Evolutionary conservation across 1,140 invertebrate species (phyloP).

Genomic region (Conopomorpha cramerella): DNA sequence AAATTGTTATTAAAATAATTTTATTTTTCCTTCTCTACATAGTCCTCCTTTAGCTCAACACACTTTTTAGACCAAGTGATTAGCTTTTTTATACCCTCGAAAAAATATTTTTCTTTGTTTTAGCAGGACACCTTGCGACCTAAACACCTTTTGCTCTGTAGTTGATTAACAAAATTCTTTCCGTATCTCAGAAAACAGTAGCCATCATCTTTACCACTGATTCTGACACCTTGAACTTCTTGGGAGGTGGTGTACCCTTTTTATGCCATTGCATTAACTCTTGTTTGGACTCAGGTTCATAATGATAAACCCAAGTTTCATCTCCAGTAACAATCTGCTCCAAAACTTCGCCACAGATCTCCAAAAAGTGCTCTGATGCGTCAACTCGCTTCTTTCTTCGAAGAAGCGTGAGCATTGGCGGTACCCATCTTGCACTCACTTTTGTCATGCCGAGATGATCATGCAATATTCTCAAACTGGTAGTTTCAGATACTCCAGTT

Average conservation of each 20-base stretch:
- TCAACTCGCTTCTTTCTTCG: slow-evolving; percentile 6
- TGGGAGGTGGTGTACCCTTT: slow-evolving; percentile 10
- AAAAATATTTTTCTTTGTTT: slow-evolving; percentile 24
- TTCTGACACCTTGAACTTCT: slow-evolving; percentile 13
- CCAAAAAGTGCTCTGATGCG: slow-evolving; percentile 7
- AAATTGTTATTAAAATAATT: not conserved
- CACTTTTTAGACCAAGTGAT: slow-evolving; percentile 26
- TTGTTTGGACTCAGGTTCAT: slow-evolving; percentile 12
- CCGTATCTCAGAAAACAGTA: slow-evolving; percentile 11
- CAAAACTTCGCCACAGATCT: slow-evolving; percentile 13
- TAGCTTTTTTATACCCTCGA: slow-evolving; percentile 25
- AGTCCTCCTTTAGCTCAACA: slow-evolving; percentile 16
- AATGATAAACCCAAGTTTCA: slow-evolving; percentile 18
- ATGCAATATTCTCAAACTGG: slow-evolving; percentile 4
- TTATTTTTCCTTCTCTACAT: slow-evolving; percentile 5
- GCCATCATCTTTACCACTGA: slow-evolving; percentile 13
- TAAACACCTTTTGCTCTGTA: slow-evolving; percentile 9
- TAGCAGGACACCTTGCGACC: slow-evolving; percentile 20
- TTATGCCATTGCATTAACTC: slow-evolving; percentile 13
- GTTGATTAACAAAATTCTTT: slow-evolving; percentile 8
- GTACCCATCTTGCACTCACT: slow-evolving; percentile 6
- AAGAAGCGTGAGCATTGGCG: slow-evolving; percentile 6
- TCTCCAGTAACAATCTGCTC: slow-evolving; percentile 18
- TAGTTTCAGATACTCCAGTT: slow-evolving; percentile 5
- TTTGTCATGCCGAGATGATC: slow-evolving; percentile 5